Percentiles rank a stretch among this genome's conserved stretches.
Evolutionary conservation across 2,888 invertebrate species (phyloP).

Genomic region (Drosophila emarginata): DNA sequence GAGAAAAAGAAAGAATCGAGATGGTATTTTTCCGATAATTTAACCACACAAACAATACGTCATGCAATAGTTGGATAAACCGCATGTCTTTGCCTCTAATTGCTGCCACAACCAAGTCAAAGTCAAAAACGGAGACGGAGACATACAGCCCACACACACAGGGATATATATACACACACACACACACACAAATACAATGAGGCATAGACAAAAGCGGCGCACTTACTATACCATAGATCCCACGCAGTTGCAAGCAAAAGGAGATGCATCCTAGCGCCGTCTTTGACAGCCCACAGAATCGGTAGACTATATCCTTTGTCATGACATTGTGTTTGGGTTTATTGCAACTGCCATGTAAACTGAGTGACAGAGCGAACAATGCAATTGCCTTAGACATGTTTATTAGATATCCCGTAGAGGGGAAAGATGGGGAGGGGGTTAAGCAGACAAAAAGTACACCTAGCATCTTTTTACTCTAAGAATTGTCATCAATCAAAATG

Average conservation of each 20-base stretch:
- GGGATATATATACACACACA: neutral
- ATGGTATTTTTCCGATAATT: conserved; percentile 5
- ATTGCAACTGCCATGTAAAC: conserved; percentile 56
- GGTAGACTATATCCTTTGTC: conserved; percentile 33
- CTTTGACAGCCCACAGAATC: conserved; percentile 40
- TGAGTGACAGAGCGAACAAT: conserved; percentile 33
- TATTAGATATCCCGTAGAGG: conserved; percentile 68
- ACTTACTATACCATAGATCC: conserved; percentile 3
- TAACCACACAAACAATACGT: conserved; percentile 11
- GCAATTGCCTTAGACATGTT: conserved; percentile 57
- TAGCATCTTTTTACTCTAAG: conserved; percentile 7
- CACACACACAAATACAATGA: neutral
- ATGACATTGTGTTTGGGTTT: conserved; percentile 58
- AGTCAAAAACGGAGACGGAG: neutral
- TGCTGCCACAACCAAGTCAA: conserved; percentile 1
- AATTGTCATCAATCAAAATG: conserved; percentile 52
- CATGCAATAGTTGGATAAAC: conserved; percentile 5
- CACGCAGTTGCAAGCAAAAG: conserved; percentile 1
- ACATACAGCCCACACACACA: neutral
- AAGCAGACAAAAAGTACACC: too few relatives aligned
- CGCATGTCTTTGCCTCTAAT: conserved; percentile 8
- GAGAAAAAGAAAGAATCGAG: neutral
- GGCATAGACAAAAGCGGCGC: neutral
- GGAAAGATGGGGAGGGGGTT: conserved; percentile 15
- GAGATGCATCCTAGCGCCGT: conserved; percentile 30